Base-by-base conservation (phyloP, 1,140 invertebrate species). In the Octopus sinensis region DNA sequence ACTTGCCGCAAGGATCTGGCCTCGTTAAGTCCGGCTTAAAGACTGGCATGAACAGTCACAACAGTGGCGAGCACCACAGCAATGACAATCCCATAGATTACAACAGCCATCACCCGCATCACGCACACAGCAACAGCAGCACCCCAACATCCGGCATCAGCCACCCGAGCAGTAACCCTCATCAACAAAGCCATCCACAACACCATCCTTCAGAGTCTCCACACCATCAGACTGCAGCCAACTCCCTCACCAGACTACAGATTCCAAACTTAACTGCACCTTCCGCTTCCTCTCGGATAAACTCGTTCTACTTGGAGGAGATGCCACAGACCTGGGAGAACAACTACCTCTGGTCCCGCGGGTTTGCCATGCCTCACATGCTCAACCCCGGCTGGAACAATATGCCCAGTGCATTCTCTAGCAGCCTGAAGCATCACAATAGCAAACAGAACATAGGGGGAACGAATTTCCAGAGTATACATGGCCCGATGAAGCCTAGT, bases 331-430 rank as follows among this genome's bases (percentile, higher is more conserved):
- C 68, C 13, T 73, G 68, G 68, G 68, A 73, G 13, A 73, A 73
- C 30, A 73, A 73, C 68, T 73, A 73, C 68, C 30, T 73, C 17
- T 73, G 68, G 68, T 73, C 68, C 5, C 68, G 68, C 6, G 68
- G 68, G 17, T 73, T 73, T 13, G 68, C 68, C 13, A 73, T 73
- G 68, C 68, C 68, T 5, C 68, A 73, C 68, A 73, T 73, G 68
- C 30, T 73, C 17, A 73, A 73, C 30, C 5, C 68, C 4, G 5
- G 68, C 68, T 73, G 68, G 68, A 73, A 73, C 13, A 73, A 23
- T 13, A 23, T 73, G 13, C 68, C 68, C 5, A 73, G 68, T 73
- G 68, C 68, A 13, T 73, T 73, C 30, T n/a, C 68, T n/a, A 73
- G 17, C 68, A 73, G 68, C 30, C 17, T 73, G 17, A 73, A 73